A percentile compares a stretch with the other conserved stretches of the same genome.
These are phyloP conservation scores for Lepidocyrtoides sp. DNA, from an alignment of 2,888 invertebrate species.

Conservation along the genomic window DNA sequence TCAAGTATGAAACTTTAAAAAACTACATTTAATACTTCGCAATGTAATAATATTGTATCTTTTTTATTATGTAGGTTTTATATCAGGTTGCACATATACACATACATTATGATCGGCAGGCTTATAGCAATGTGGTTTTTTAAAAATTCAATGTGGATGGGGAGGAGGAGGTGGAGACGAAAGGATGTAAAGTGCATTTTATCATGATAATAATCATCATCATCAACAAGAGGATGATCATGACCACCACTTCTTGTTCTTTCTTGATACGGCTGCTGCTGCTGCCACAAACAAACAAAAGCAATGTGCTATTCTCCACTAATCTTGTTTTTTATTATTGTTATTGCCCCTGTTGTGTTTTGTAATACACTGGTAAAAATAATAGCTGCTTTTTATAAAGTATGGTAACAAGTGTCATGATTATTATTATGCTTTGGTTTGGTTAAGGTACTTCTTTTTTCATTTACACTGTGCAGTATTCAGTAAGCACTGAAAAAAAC, in stretches of 20 bases:
- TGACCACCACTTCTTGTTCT: not conserved
- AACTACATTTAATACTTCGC: too few relatives aligned
- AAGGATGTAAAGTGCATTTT: conserved; percentile 18
- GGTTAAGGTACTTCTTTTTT: not conserved
- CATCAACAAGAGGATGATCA: too few relatives aligned
- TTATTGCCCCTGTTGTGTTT: not conserved
- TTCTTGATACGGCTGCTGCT: not conserved
- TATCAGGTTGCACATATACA: not conserved
- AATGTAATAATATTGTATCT: too few relatives aligned
- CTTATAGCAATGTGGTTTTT: conserved; percentile 11
- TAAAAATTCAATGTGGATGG: conserved; percentile 4
- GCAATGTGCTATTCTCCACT: not conserved
- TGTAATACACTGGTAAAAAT: not conserved
- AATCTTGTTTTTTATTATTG: not conserved
- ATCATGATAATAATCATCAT: conserved; percentile 33
- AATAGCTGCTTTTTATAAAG: too few relatives aligned
- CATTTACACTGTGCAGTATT: not conserved
- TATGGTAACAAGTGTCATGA: too few relatives aligned
- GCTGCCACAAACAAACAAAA: not conserved
- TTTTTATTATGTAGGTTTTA: not conserved
- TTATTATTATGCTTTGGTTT: not conserved
- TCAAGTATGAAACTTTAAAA: too few relatives aligned
- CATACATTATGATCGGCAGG: not conserved
- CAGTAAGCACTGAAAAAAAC: not conserved
- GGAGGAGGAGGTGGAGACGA: not conserved